These are phyloP conservation scores for Cotesia vestalis DNA, from an alignment of 1,140 invertebrate genomes.

Conservation along the genomic window DNA sequence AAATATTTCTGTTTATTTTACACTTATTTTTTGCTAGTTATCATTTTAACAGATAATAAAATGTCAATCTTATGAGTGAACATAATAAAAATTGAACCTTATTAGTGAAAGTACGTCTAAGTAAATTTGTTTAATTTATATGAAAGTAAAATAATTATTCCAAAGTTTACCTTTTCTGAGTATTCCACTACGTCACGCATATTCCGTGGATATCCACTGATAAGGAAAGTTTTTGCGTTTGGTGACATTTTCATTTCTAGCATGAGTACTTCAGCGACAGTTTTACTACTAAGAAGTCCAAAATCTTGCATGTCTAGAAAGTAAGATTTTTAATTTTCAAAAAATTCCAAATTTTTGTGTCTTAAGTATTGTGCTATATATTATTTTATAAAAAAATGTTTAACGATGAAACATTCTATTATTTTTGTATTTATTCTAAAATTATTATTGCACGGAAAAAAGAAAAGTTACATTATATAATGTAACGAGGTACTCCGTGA, in stretches of 20 bases:
- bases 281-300: constrained; percentile 82
- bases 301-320: constrained; percentile 84
- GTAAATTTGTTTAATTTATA: too few species aligned
- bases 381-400: too few species aligned
- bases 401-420: too few species aligned
- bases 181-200: constrained; percentile 92
- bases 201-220: constrained; percentile 94
- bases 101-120: neutral
- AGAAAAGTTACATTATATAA: too few species aligned
- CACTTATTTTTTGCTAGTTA: too few species aligned
- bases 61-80: too few species aligned
- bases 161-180: constrained; percentile 80
- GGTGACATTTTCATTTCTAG: constrained; percentile 93
- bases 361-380: too few species aligned
- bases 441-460: too few species aligned
- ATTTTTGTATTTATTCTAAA: too few species aligned
- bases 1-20: too few species aligned
- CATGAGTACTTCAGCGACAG: constrained; percentile 88
- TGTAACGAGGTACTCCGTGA: too few species aligned
- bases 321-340: constrained; percentile 17
- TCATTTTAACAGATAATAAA: neutral
- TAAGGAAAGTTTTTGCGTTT: constrained; percentile 89
- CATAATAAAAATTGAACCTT: neutral
- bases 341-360: constrained; percentile 23
- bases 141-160: too few species aligned